Evolutionary conservation across 2,888 invertebrate species (phyloP), one percentile per base, ranked within the genome.

Genomic region (Rambutsinella grinnellia): DNA sequence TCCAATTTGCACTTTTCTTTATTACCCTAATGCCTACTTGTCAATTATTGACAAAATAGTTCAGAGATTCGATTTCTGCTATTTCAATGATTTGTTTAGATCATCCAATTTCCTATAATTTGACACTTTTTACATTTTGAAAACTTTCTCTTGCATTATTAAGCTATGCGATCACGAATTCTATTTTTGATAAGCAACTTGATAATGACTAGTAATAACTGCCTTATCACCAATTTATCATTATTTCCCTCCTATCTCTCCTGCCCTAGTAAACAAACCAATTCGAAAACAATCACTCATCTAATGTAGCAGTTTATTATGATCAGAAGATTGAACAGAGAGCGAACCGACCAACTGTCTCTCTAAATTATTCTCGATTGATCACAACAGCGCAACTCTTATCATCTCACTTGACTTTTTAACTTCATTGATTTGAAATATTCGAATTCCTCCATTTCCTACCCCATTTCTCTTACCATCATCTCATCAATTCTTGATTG

Each of bases 241-340:
- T 36, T 36, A 36, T 36, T 36, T 5, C 68, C 28, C 61, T 54
- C 27, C 60, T 36, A 49, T 27, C 27, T 19, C 27, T 17, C 51
- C 49, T 15, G 58, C 36, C 36, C 26, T 47, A 66, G 36, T 36
- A 36, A 36, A 36, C 36, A 36, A 36, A 36, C 36, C 36, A 36
- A 36, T 36, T 36, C 36, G 47, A 24, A 67, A 58, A 26, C 56
- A 66, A 66, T 66, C 66, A 47, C 26, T 56, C 56, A 19, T 58
- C 58, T 68, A 61, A 69, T 69, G 69, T 60, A 69, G 69, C 44
- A 61, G 69, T 69, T 69, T 69, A 53, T 53, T 57, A 58, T 67
- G 46, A 67, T 56, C 46, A 46, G 51, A 26, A 15, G 57, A 67
- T 67, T 27, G 58, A 53, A 69, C 61, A 69, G 61, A 69, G 53